Conservation (phyloP, 2,113 vertebrate species). For the Ciconia maguari region DNA sequence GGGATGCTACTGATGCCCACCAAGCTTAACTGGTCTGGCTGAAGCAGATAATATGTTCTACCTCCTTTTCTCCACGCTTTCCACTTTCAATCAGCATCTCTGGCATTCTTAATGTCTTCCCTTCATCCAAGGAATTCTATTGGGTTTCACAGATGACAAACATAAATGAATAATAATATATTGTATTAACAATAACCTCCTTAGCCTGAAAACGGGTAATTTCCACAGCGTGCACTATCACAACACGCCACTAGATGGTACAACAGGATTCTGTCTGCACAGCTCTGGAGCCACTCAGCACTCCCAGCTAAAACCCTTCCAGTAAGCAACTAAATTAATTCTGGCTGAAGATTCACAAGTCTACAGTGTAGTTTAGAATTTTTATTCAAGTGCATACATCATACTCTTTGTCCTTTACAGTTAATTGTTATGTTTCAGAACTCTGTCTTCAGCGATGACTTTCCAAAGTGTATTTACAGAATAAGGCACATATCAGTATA, state of each 20-base stretch:
- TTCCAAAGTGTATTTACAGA: not conserved
- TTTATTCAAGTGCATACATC: not conserved
- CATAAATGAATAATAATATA: not conserved
- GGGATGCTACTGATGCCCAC: not conserved
- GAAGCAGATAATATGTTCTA: not conserved
- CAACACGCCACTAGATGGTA: constrained; percentile 1
- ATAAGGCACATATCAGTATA: rapidly evolving
- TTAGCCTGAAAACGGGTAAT: rapidly evolving
- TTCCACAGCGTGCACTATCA: not conserved
- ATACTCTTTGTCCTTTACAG: not conserved
- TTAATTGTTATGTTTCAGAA: not conserved
- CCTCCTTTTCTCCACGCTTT: not conserved
- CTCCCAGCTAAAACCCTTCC: not conserved
- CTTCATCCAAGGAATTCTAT: not conserved
- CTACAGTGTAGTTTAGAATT: not conserved
- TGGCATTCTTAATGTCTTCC: not conserved
- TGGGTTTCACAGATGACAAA: not conserved
- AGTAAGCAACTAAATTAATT: not conserved
- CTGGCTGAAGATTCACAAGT: not conserved
- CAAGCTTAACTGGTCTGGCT: not conserved
- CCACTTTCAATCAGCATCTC: not conserved
- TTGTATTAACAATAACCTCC: not conserved
- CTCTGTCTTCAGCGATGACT: not conserved
- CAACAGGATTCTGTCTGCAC: not conserved
- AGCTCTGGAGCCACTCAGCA: not conserved